Evolutionary conservation across 2,113 vertebrate species (phyloP).

Genomic region (Ciconia boyciana): DNA sequence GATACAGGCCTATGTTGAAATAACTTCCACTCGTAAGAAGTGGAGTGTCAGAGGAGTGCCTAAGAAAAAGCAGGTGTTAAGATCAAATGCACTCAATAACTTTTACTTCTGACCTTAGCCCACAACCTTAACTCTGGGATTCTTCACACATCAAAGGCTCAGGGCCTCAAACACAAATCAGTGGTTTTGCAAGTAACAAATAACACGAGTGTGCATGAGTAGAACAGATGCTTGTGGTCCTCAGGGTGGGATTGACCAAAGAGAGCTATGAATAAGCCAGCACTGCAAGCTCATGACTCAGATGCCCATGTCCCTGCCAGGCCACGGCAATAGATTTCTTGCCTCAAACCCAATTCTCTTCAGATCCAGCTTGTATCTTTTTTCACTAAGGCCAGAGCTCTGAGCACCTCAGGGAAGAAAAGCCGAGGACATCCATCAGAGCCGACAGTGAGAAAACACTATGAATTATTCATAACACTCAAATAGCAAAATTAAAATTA

Average conservation of each 20-base stretch:
- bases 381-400: neutral
- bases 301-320: neutral
- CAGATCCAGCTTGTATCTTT: neutral
- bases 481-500: slow-evolving; percentile 57
- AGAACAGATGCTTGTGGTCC: neutral
- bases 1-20: neutral
- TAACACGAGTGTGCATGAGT: neutral
- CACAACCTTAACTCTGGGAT: neutral
- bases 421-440: slow-evolving; percentile 1
- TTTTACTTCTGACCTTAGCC: neutral
- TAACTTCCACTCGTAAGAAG: neutral
- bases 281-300: neutral
- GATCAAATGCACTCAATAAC: neutral
- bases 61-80: neutral
- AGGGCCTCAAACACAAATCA: neutral
- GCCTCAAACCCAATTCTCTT: neutral
- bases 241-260: slow-evolving; percentile 3
- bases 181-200: neutral
- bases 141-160: neutral
- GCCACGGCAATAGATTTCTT: neutral
- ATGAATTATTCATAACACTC: slow-evolving; percentile 56
- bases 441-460: slow-evolving; percentile 31
- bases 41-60: neutral
- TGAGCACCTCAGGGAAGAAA: neutral
- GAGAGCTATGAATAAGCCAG: neutral